A percentile compares a stretch with the other conserved stretches of the same genome.
These are phyloP conservation scores for Bruchidius siliquastri DNA, from an alignment of 2,888 invertebrate species.

Conservation along the genomic window DNA sequence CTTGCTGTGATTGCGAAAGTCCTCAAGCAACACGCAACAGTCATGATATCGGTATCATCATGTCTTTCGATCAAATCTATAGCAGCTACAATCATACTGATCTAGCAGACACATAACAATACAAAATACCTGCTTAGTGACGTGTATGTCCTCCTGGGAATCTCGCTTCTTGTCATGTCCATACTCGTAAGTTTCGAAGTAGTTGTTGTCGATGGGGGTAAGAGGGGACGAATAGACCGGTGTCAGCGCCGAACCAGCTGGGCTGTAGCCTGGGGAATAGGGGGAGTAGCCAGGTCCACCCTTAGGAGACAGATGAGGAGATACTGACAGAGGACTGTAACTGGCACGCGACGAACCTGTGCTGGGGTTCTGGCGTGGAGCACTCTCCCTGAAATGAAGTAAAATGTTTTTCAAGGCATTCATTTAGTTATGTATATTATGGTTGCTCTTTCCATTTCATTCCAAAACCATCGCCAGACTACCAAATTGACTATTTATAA, in stretches of 20 bases:
- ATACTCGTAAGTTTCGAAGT: slow-evolving; percentile 37
- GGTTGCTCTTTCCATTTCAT: too few species aligned
- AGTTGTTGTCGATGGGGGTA: slow-evolving; percentile 42
- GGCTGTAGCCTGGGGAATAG: slow-evolving; percentile 45
- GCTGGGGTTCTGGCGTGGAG: slow-evolving; percentile 42
- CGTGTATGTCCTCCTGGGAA: slow-evolving; percentile 47
- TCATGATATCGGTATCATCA: too few species aligned
- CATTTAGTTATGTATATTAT: too few species aligned
- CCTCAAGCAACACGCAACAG: too few species aligned
- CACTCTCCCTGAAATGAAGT: slow-evolving; percentile 31
- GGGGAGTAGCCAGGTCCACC: slow-evolving; percentile 27
- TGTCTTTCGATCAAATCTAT: too few species aligned
- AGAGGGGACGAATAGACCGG: slow-evolving; percentile 43
- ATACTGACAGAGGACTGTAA: slow-evolving; percentile 45
- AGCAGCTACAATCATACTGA: too few species aligned
- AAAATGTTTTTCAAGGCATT: not conserved
- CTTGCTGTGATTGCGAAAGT: too few species aligned
- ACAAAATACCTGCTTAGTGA: slow-evolving; percentile 53
- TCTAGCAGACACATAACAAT: too few species aligned
- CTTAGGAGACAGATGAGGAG: slow-evolving; percentile 45
- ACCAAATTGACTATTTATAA: too few species aligned
- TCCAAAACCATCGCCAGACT: too few species aligned
- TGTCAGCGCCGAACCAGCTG: slow-evolving; percentile 46
- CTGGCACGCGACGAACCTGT: slow-evolving; percentile 52
- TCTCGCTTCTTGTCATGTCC: slow-evolving; percentile 25